Conservation (phyloP, 2,113 vertebrate genomes). For the Naja naja region DNA sequence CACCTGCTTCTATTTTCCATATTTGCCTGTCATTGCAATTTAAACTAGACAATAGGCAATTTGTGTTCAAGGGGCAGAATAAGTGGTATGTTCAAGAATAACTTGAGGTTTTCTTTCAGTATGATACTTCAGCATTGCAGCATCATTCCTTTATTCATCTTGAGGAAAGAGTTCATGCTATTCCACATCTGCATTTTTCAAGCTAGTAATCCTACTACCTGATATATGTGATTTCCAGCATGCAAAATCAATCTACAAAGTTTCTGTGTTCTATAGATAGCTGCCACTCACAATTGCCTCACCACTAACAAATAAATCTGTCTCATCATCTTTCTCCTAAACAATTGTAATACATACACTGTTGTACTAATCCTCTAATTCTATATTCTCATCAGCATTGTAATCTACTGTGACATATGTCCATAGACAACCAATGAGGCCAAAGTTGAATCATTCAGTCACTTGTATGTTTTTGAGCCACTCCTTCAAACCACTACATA, state of each 20-base stretch:
- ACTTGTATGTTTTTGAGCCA: neutral
- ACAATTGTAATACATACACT: neutral
- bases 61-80: neutral
- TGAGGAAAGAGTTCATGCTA: neutral
- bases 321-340: neutral
- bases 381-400: neutral
- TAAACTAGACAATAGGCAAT: neutral
- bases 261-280: neutral
- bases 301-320: neutral
- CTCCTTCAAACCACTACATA: neutral
- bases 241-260: neutral
- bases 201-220: neutral
- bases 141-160: neutral
- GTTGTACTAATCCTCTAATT: conserved; percentile 2
- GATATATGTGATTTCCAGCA: neutral
- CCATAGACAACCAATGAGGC: neutral
- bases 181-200: neutral
- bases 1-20: neutral
- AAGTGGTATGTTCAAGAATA: neutral
- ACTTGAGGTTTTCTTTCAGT: neutral
- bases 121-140: neutral
- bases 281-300: neutral
- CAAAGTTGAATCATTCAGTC: neutral
- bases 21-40: neutral
- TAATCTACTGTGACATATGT: neutral